Percentiles rank a stretch among this genome's conserved stretches.
phyloP scores from a whole-genome alignment of 2,888 invertebrate genomes.

The Drosophila ochracea region DNA sequence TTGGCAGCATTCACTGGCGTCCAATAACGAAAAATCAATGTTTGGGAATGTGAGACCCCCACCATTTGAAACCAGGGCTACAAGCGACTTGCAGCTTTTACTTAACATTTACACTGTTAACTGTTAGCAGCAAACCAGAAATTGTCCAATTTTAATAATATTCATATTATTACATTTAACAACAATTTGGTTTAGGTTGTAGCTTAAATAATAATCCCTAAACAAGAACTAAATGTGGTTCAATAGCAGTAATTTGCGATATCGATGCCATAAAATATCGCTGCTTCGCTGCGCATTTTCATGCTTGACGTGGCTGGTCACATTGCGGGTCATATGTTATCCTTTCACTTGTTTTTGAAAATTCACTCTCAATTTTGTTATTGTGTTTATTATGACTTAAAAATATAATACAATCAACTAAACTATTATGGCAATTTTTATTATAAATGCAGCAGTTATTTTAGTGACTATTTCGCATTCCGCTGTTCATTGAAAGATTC shows the following conservation, averaged over 20 bases:
- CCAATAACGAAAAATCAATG: conserved; percentile 61
- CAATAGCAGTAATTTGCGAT: neutral
- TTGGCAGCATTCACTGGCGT: conserved; percentile 47
- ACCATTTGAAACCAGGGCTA: conserved; percentile 56
- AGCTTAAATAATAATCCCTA: neutral
- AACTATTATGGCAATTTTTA: neutral
- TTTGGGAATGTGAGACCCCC: conserved; percentile 64
- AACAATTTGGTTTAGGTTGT: neutral
- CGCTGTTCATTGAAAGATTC: conserved; percentile 11
- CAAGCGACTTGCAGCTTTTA: neutral
- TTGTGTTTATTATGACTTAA: conserved; percentile 14
- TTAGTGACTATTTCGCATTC: neutral
- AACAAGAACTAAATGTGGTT: neutral
- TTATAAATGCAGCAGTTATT: neutral
- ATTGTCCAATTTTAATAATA: neutral
- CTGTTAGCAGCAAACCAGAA: conserved; percentile 26
- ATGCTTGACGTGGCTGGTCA: conserved; percentile 9
- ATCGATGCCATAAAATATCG: neutral
- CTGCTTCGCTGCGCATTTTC: neutral
- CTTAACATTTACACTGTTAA: conserved; percentile 26
- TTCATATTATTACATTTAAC: neutral
- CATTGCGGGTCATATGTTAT: neutral
- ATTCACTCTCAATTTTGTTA: neutral
- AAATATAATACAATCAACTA: conserved; percentile 11
- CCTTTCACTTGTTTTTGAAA: neutral